Evolutionary conservation across 2,113 vertebrate genomes (phyloP), one percentile per base, ranked within the genome.

Genomic region (Crotalus tigris): DNA sequence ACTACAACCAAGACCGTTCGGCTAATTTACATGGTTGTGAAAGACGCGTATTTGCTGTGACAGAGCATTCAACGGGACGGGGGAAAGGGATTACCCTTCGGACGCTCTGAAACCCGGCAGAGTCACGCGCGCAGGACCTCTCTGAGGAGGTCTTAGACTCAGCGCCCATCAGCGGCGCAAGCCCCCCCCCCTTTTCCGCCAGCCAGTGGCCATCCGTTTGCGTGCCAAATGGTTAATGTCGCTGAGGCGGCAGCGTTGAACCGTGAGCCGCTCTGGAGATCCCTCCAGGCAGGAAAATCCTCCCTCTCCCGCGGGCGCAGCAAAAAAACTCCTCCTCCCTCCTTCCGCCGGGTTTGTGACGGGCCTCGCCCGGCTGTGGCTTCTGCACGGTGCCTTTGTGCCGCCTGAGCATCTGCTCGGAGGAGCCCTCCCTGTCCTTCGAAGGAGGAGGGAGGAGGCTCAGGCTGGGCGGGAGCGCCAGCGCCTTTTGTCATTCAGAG

Each of bases 341-440:
- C 69, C 33, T 81, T 15, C 44, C 94, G 29, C 51, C n/a, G 46
- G 49, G 10, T 69, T 23, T 26, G 55, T 85, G 69, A 21, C 55
- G 54, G 91, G 5, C 49, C 13, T 44, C 26, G 7, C 19, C 29
- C 21, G 4, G 33, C 59, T 2, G 33, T 39, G 61, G 69, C 91
- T n/a, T 53, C 64, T 53, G 17, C 87, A 53, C 87, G 92, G 85
- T 51, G 94, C 91, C 92, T 81, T 55, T 85, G 92, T 91, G 92
- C 90, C 39, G 93, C 88, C 90, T 89, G 94, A 95, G 93, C 91
- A 54, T 81, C 64, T 55, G 90, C 53, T 15, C 64, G 13, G 44
- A 29, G 53, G 88, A 58, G 44, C 92, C 53, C 90, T 57, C 21
- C 53, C 69, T 5, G 55, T 55, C 90, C 33, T 91, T 85, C 90